Evolutionary conservation across 2,888 invertebrate species (phyloP).

Genomic region (Amphimallon solstitiale): DNA sequence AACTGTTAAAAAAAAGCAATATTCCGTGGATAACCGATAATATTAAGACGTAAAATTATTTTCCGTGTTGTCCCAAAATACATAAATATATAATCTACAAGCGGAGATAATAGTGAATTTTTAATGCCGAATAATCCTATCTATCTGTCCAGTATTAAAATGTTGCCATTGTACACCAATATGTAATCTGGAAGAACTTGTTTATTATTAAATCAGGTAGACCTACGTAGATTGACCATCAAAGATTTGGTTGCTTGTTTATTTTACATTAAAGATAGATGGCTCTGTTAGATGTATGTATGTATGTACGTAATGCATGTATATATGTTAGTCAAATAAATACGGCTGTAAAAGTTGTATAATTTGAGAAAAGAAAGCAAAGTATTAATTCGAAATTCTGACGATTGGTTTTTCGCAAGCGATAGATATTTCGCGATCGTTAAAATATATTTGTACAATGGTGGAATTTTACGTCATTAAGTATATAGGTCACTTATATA

Average conservation of each 20-base stretch:
- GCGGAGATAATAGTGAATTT: too few species aligned
- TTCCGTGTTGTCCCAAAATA: too few species aligned
- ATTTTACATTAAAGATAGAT: conserved; percentile 21
- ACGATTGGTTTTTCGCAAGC: not conserved
- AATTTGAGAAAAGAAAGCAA: not conserved
- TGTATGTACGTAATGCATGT: too few species aligned
- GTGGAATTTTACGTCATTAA: too few species aligned
- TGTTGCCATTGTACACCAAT: not conserved
- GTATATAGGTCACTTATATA: too few species aligned
- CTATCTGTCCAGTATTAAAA: not conserved
- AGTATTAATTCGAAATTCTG: not conserved
- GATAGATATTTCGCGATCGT: too few species aligned
- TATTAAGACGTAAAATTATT: too few species aligned
- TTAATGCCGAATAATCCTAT: too few species aligned
- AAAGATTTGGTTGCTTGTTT: conserved; percentile 15
- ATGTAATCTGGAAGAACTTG: conserved; percentile 7
- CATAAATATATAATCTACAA: too few species aligned
- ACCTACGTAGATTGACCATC: conserved; percentile 4
- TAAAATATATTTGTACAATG: too few species aligned
- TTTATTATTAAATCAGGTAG: conserved; percentile 19
- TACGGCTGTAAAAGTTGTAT: conserved; percentile 15
- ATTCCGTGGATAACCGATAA: too few species aligned
- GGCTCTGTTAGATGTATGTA: not conserved
- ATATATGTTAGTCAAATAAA: not conserved
- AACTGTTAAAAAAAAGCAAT: too few species aligned